These are phyloP conservation scores for Bombyx mori DNA, from an alignment of 1,140 invertebrate genomes.

Conservation along the genomic window ASM3026992v2 NC_085117.1:13301001-13301500, in stretches of 20 bases:
- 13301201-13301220: conserved; percentile 35
- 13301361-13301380: too few species aligned
- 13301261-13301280: neutral
- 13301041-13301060: conserved; percentile 22
- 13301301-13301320: too few species aligned
- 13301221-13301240: conserved; percentile 18
- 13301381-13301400: too few species aligned
- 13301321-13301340: too few species aligned
- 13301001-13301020: conserved; percentile 1
- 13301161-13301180: neutral
- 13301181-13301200: conserved; percentile 11
- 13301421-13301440: too few species aligned
- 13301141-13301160: conserved; percentile 13
- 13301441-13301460: too few species aligned
- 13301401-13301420: too few species aligned
- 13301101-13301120: conserved; percentile 26
- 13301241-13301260: conserved; percentile 9
- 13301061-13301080: conserved; percentile 15
- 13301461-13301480: too few species aligned
- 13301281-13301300: too few species aligned
- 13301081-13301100: conserved; percentile 22
- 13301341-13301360: too few species aligned
- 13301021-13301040: conserved; percentile 11
- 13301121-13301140: conserved; percentile 23
- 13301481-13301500: too few species aligned